Conservation (phyloP, 2,888 invertebrate species). For the Standfussiana lucernea region DNA sequence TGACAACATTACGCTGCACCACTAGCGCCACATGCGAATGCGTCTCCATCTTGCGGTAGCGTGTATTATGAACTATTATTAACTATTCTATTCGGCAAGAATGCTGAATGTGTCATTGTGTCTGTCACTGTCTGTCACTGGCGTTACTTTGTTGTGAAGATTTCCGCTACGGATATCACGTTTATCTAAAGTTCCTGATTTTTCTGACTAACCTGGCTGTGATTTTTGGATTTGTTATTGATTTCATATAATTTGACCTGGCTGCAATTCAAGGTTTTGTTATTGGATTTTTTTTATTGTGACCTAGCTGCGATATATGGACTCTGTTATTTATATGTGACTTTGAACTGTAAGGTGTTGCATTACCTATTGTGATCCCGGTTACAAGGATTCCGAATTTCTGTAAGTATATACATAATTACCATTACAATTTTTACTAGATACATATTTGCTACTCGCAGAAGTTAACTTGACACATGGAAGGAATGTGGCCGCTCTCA, state of each 20-base stretch:
- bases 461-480: conserved; percentile 12
- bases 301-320: conserved; percentile 17
- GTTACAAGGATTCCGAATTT: conserved; percentile 15
- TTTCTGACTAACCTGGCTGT: conserved; percentile 16
- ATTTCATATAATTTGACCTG: conserved; percentile 15
- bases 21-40: conserved; percentile 17
- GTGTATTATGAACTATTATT: conserved; percentile 15
- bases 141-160: conserved; percentile 16
- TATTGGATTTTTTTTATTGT: conserved; percentile 17
- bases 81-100: conserved; percentile 10
- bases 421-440: conserved; percentile 13
- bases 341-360: conserved; percentile 7
- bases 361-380: conserved; percentile 15
- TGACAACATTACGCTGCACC: conserved; percentile 13
- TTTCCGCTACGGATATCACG: conserved; percentile 17
- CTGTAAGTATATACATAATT: conserved; percentile 10
- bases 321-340: conserved; percentile 20
- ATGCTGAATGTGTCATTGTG: conserved; percentile 13
- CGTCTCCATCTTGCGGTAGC: conserved; percentile 13
- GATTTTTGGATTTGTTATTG: conserved; percentile 17
- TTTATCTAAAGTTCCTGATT: conserved; percentile 15
- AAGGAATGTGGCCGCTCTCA: conserved; percentile 12
- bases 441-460: conserved; percentile 12
- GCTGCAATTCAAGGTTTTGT: conserved; percentile 13
- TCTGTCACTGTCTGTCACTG: conserved; percentile 7